phyloP scores from a whole-genome alignment of 2,888 invertebrate species.

The Pegoplata infirma region DNA sequence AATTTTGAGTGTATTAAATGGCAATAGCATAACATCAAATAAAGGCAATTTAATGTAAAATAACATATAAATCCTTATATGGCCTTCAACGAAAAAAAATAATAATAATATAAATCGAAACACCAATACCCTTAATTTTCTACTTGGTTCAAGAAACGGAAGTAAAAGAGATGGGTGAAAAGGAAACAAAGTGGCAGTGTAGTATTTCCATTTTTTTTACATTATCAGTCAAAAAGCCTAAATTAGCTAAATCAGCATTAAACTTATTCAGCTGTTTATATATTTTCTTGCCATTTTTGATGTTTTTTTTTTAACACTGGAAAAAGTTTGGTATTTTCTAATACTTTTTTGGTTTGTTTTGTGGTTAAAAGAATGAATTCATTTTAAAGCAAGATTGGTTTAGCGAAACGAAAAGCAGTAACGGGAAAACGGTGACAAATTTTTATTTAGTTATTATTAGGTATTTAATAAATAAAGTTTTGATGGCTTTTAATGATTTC shows the following conservation, averaged over 20 bases:
- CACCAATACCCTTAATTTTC: conserved; percentile 8
- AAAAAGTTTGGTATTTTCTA: too few species aligned
- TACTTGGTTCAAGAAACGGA: background rate
- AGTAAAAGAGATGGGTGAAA: background rate
- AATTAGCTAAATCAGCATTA: conserved; percentile 49
- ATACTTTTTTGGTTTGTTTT: too few species aligned
- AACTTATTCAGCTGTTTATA: conserved; percentile 41
- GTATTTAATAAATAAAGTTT: too few species aligned
- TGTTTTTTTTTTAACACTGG: too few species aligned
- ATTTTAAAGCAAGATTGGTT: too few species aligned
- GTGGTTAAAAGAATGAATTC: too few species aligned
- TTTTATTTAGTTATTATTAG: too few species aligned
- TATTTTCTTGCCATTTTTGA: too few species aligned
- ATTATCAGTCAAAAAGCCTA: conserved; percentile 49
- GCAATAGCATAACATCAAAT: conserved; percentile 31
- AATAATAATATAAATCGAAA: too few species aligned
- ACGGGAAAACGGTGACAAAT: too few species aligned
- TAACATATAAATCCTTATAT: conserved; percentile 51
- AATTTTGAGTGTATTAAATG: conserved; percentile 27
- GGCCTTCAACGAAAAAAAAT: background rate
- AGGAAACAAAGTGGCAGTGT: background rate
- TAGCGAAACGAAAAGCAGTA: too few species aligned
- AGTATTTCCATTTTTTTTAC: conserved; percentile 7
- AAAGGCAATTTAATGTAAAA: conserved; percentile 49
- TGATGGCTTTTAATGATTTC: too few species aligned